Evolutionary conservation across 2,113 vertebrate genomes (phyloP).

Genomic region (Osmerus eperlanus): DNA sequence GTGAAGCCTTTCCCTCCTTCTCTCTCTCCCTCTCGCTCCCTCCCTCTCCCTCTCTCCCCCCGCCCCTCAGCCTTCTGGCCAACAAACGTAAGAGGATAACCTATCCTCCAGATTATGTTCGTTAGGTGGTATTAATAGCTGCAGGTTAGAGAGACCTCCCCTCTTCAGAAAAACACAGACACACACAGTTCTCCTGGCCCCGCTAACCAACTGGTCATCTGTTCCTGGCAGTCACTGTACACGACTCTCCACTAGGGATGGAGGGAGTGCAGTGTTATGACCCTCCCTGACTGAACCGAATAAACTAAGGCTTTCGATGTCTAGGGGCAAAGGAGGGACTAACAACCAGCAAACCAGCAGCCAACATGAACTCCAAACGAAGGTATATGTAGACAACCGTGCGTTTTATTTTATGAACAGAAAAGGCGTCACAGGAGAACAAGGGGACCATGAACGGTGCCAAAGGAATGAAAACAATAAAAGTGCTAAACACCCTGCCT

Average conservation of each 20-base stretch:
- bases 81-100: slow-evolving; percentile 83
- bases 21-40: slow-evolving; percentile 5
- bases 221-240: slow-evolving; percentile 61
- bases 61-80: slow-evolving; percentile 54
- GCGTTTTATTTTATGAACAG: no score
- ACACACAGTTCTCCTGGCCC: slow-evolving; percentile 19
- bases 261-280: slow-evolving; percentile 25
- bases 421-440: no score
- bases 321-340: no score
- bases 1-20: slow-evolving; percentile 56
- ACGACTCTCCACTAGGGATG: slow-evolving; percentile 35
- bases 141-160: slow-evolving; percentile 65
- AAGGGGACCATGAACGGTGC: no score
- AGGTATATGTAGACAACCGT: no score
- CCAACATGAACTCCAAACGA: no score
- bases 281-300: no score
- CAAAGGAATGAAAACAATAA: no score
- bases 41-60: background rate
- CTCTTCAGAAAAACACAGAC: slow-evolving; percentile 23
- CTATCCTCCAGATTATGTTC: slow-evolving; percentile 77
- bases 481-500: no score
- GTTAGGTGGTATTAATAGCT: slow-evolving; percentile 90
- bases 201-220: slow-evolving; percentile 53
- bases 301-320: no score
- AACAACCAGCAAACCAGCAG: no score